These are phyloP conservation scores for Echiichthys vipera DNA, from an alignment of 2,797 vertebrate species.

Conservation along the genomic window DNA sequence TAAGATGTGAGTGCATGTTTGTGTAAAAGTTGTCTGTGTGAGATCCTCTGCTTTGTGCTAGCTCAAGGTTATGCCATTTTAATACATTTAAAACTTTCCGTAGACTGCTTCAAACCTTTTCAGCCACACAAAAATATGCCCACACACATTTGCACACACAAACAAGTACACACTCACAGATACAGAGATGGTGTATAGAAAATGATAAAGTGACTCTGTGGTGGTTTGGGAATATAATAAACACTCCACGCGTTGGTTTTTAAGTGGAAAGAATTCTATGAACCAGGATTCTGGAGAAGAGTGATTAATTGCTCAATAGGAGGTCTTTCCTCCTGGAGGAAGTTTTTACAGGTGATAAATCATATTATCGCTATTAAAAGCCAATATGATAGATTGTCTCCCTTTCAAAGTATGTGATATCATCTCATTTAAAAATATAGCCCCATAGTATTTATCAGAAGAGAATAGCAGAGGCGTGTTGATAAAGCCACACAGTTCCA, in stretches of 20 bases:
- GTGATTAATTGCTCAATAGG: slow-evolving; percentile 84
- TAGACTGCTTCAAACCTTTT: slow-evolving; percentile 39
- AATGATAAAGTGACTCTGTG: slow-evolving; percentile 80
- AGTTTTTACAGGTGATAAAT: slow-evolving; percentile 81
- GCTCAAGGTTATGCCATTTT: slow-evolving; percentile 69
- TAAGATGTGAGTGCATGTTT: slow-evolving; percentile 12
- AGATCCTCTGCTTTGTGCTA: slow-evolving; percentile 33
- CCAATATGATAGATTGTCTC: slow-evolving; percentile 82
- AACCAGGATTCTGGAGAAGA: slow-evolving; percentile 72
- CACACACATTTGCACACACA: slow-evolving; percentile 35
- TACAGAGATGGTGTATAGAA: slow-evolving; percentile 62
- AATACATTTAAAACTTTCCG: slow-evolving; percentile 66
- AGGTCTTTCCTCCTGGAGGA: slow-evolving; percentile 78
- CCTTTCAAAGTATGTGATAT: slow-evolving; percentile 76
- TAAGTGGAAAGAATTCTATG: slow-evolving; percentile 73
- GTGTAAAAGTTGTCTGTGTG: slow-evolving; percentile 34
- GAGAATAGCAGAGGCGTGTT: slow-evolving; percentile 45
- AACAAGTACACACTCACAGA: slow-evolving; percentile 56
- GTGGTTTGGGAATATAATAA: slow-evolving; percentile 78
- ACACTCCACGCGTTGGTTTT: slow-evolving; percentile 65
- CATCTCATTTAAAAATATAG: slow-evolving; percentile 78
- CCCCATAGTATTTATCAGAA: slow-evolving; percentile 64
- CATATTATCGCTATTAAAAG: slow-evolving; percentile 87
- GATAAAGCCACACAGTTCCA: slow-evolving; percentile 30
- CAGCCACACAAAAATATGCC: slow-evolving; percentile 41